Percentiles rank a stretch among this genome's conserved stretches.
Evolutionary conservation across 2,888 invertebrate species (phyloP).

Genomic region (Pardosa pseudoannulata): DNA sequence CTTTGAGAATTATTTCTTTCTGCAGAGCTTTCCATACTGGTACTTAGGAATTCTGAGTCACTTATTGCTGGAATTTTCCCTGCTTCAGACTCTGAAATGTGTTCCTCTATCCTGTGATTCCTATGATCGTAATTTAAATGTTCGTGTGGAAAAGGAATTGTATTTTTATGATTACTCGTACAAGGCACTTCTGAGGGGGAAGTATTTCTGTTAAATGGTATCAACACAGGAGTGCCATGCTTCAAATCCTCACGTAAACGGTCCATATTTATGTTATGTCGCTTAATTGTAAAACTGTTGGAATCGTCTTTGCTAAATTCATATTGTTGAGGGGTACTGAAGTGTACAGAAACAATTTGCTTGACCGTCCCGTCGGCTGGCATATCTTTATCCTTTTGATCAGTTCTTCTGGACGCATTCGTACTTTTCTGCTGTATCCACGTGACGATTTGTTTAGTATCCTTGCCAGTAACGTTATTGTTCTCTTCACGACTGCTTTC

Average conservation of each 20-base stretch:
- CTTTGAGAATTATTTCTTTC: conserved; percentile 12
- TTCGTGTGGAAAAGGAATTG: not conserved
- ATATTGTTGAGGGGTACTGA: not conserved
- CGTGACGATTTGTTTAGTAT: conserved; percentile 8
- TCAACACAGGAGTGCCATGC: conserved; percentile 53
- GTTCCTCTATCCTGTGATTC: too few relatives aligned
- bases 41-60: not conserved
- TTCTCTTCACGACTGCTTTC: not conserved
- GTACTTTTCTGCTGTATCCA: conserved; percentile 20
- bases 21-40: not conserved
- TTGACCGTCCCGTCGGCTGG: not conserved
- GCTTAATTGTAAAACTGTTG: not conserved
- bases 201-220: conserved; percentile 43
- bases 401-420: not conserved
- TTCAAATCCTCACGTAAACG: conserved; percentile 45
- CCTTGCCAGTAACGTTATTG: not conserved
- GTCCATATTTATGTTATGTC: conserved; percentile 21
- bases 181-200: not conserved
- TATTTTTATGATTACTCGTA: not conserved
- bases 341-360: not conserved
- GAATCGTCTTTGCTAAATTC: not conserved
- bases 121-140: not conserved
- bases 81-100: too few relatives aligned
- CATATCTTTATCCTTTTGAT: not conserved
- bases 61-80: not conserved